These are phyloP conservation scores for Nephrotoma appendiculata DNA, from an alignment of 2,888 invertebrate species.

Conservation along the genomic window DNA sequence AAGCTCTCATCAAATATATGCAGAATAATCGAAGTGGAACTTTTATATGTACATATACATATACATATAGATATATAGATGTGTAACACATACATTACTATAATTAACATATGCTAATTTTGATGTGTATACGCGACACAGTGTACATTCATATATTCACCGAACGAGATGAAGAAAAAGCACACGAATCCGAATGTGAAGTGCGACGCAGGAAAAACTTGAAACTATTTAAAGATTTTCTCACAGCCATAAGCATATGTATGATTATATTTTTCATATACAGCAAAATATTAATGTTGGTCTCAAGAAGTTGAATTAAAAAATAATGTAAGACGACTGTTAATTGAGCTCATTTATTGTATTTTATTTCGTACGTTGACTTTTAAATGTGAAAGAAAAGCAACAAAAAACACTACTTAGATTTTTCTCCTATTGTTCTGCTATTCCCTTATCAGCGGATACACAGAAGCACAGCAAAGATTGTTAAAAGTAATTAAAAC, in stretches of 20 bases:
- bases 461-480: not conserved
- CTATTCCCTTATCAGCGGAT: not conserved
- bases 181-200: not conserved
- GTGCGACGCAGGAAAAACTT: not conserved
- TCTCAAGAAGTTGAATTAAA: not conserved
- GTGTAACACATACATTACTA: not conserved
- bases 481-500: not conserved
- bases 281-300: not conserved
- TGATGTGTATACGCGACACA: not conserved
- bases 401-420: not conserved
- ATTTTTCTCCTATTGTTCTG: not conserved
- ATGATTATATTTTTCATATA: not conserved
- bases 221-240: not conserved
- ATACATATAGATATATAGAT: not conserved
- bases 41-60: not conserved
- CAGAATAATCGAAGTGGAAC: not conserved
- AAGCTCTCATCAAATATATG: not conserved
- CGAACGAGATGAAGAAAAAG: not conserved
- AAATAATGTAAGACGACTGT: not conserved
- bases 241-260: not conserved
- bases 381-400: not conserved
- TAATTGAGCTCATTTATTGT: not conserved
- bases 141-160: not conserved
- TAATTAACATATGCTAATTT: not conserved
- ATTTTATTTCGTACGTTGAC: not conserved